Evolutionary conservation across 2,113 vertebrate species (phyloP).

Genomic region (Neolamprologus kungweensis): DNA sequence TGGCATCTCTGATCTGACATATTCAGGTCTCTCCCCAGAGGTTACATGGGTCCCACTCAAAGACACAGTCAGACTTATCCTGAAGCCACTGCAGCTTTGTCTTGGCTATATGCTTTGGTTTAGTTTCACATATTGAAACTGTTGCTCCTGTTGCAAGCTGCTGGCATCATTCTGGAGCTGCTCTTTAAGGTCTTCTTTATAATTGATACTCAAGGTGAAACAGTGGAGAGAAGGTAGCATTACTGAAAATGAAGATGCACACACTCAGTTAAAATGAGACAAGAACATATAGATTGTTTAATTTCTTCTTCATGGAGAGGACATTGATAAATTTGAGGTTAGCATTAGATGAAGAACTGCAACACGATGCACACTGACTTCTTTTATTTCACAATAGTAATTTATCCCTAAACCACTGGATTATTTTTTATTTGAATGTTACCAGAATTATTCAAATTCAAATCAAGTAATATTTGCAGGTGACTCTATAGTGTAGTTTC

Average conservation of each 20-base stretch:
- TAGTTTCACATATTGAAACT: background rate
- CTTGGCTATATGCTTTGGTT: background rate
- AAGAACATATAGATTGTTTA: background rate
- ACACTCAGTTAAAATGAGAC: background rate
- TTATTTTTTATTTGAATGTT: background rate
- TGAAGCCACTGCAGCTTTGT: background rate
- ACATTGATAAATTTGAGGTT: background rate
- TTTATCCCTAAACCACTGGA: background rate
- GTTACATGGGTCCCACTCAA: background rate
- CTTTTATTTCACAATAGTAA: background rate
- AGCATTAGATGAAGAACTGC: background rate
- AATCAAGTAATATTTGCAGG: background rate
- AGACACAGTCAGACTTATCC: background rate
- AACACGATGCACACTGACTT: background rate
- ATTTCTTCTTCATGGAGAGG: background rate
- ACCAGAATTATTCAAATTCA: background rate
- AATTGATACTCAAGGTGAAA: background rate
- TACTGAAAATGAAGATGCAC: background rate
- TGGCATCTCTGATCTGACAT: background rate
- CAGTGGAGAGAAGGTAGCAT: background rate
- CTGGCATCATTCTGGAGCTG: background rate
- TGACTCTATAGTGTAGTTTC: background rate
- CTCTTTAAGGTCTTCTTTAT: background rate
- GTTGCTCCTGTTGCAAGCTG: background rate
- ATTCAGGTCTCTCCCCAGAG: background rate